phyloP scores from a whole-genome alignment of 2,113 vertebrate species.

The Terrapene triunguis region DNA sequence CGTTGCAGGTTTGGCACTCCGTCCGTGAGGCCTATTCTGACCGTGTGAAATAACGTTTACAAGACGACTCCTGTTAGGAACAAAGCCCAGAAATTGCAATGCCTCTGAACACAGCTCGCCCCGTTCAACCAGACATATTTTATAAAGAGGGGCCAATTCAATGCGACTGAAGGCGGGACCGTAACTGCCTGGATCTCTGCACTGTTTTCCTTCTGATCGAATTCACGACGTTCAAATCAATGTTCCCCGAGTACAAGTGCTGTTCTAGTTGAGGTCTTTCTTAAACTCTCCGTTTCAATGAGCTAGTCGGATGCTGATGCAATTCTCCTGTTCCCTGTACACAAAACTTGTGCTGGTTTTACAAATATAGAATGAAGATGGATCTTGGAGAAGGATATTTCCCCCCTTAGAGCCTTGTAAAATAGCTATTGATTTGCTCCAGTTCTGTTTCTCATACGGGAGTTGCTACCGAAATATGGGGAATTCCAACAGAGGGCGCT shows the following conservation, averaged over 20 bases:
- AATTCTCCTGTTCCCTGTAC: background rate
- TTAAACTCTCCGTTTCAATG: background rate
- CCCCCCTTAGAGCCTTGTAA: background rate
- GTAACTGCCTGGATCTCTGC: background rate
- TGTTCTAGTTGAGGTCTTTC: background rate
- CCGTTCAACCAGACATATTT: background rate
- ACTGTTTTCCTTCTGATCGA: background rate
- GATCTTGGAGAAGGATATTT: background rate
- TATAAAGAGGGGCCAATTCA: background rate
- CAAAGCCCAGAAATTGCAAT: background rate
- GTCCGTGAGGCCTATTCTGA: background rate
- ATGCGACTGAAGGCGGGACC: background rate
- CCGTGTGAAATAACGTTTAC: background rate
- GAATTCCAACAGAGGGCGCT: slow-evolving; percentile 53
- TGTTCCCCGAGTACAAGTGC: background rate
- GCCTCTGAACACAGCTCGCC: background rate
- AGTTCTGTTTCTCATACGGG: background rate
- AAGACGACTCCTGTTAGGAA: background rate
- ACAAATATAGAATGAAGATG: background rate
- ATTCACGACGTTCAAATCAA: background rate
- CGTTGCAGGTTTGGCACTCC: background rate
- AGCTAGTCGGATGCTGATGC: background rate
- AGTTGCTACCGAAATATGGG: background rate
- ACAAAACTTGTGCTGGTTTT: background rate
- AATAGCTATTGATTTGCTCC: background rate